Conservation (phyloP, 2,797 vertebrate species). For the Melanotaenia boesemani region DNA sequence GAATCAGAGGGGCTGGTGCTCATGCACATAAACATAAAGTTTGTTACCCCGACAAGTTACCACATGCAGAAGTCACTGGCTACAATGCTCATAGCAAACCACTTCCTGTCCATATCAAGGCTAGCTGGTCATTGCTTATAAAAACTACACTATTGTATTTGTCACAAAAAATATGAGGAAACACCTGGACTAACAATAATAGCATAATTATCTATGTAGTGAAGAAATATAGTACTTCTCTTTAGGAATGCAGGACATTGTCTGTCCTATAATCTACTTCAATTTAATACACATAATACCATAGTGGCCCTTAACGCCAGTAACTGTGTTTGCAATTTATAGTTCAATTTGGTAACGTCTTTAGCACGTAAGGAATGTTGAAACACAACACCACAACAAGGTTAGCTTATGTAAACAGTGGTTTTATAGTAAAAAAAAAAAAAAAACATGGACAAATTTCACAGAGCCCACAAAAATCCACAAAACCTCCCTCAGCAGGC, state of each 20-base stretch:
- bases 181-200: not conserved
- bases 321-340: conserved; percentile 5
- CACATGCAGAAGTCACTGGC: not conserved
- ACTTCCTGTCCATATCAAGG: no score
- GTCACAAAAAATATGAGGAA: not conserved
- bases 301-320: not conserved
- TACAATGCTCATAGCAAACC: no score
- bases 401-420: not conserved
- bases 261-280: conserved; percentile 1
- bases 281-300: conserved; percentile 9
- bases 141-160: not conserved
- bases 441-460: conserved; percentile 11
- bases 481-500: not conserved
- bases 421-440: not conserved
- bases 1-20: not conserved
- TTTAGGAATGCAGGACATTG: not conserved
- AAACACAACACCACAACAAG: not conserved
- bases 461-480: conserved; percentile 8
- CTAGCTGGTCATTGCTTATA: no score
- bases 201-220: not conserved
- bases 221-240: not conserved
- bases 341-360: not conserved
- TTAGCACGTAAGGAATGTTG: not conserved
- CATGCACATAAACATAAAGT: not conserved
- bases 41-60: not conserved